phyloP scores from a whole-genome alignment of 2,888 invertebrate species.

The Dynastes tityus region DNA sequence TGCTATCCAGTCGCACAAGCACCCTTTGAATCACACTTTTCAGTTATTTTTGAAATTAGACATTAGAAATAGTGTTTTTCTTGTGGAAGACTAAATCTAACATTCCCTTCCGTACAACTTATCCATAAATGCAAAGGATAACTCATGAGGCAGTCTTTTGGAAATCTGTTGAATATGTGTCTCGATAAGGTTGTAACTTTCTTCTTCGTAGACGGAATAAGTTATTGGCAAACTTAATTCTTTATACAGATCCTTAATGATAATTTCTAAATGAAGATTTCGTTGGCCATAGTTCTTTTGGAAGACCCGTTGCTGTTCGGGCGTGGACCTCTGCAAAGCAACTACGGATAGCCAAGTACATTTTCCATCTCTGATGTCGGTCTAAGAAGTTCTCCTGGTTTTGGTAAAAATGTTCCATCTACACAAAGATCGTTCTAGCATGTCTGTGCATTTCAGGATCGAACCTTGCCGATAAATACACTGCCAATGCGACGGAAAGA shows the following conservation, averaged over 20 bases:
- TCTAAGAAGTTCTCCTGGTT: conserved; percentile 95
- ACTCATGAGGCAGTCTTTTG: conserved; percentile 83
- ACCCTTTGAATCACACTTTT: conserved; percentile 40
- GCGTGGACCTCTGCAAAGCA: conserved; percentile 85
- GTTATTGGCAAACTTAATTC: conserved; percentile 84
- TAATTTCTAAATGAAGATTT: conserved; percentile 78
- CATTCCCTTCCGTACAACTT: conserved; percentile 83
- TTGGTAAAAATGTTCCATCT: conserved; percentile 97
- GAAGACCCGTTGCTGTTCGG: conserved; percentile 81
- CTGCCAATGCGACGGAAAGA: conserved; percentile 87
- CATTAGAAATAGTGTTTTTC: neutral
- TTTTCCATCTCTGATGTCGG: conserved; percentile 96
- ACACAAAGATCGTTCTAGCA: conserved; percentile 84
- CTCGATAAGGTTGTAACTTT: conserved; percentile 86
- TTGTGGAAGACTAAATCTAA: conserved; percentile 27
- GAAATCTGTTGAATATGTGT: conserved; percentile 90
- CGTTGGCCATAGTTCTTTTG: conserved; percentile 82
- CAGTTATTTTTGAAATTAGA: conserved; percentile 9
- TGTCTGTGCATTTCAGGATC: conserved; percentile 85
- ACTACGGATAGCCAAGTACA: conserved; percentile 96
- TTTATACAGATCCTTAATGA: conserved; percentile 84
- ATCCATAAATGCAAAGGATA: conserved; percentile 87
- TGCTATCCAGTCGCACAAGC: conserved; percentile 48
- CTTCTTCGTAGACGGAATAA: conserved; percentile 87
- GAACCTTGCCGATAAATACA: conserved; percentile 83